These are phyloP conservation scores for Eolophus roseicapilla DNA, from an alignment of 2,113 vertebrate species.

Conservation along the genomic window DNA sequence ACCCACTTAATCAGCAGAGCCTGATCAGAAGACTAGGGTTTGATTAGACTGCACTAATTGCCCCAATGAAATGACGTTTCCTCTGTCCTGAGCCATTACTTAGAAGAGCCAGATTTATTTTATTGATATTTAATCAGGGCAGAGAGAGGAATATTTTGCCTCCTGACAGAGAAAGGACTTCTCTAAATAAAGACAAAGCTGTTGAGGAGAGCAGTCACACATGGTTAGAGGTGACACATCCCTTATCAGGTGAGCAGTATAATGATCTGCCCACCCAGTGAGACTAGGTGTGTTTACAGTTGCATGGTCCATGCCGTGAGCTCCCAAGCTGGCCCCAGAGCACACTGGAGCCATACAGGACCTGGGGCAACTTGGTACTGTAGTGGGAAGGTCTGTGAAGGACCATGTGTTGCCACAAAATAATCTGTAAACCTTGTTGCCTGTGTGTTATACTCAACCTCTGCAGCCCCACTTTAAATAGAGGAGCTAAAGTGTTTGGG, in stretches of 20 bases:
- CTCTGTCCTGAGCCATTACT: constrained; percentile 17
- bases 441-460: not conserved
- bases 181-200: not conserved
- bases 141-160: constrained; percentile 24
- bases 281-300: not conserved
- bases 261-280: not conserved
- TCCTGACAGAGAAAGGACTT: not conserved
- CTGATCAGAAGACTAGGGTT: constrained; percentile 38
- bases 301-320: not conserved
- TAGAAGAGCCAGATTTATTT: not conserved
- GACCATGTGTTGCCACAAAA: not conserved
- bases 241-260: not conserved
- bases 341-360: not conserved
- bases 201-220: not conserved
- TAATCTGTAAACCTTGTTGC: not conserved
- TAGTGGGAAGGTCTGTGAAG: not conserved
- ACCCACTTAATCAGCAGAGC: constrained; percentile 53
- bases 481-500: not conserved
- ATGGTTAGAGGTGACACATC: not conserved
- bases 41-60: constrained; percentile 61
- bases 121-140: constrained; percentile 1
- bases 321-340: not conserved
- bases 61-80: constrained; percentile 50
- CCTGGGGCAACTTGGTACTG: not conserved
- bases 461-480: not conserved